These are phyloP conservation scores for Channallabes apus DNA, from an alignment of 2,797 vertebrate species.

Conservation along the genomic window DNA sequence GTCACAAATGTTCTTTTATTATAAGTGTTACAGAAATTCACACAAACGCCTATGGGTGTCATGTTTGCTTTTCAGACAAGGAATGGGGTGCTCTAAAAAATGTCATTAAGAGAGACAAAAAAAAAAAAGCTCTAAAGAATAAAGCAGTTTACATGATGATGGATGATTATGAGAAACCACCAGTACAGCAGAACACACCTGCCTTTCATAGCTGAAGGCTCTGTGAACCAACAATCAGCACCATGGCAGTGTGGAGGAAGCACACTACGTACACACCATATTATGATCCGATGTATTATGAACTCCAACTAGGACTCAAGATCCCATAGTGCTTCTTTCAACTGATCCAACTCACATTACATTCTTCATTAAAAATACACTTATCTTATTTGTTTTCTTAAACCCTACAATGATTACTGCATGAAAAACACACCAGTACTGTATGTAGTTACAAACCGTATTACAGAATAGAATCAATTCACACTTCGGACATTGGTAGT, in stretches of 20 bases:
- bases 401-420: conserved; percentile 75
- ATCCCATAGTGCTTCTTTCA: conserved; percentile 34
- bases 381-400: conserved; percentile 68
- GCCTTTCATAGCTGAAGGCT: conserved; percentile 52
- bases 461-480: conserved; percentile 71
- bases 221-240: conserved; percentile 55
- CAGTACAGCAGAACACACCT: conserved; percentile 49
- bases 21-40: conserved; percentile 44
- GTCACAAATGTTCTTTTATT: conserved; percentile 42
- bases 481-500: conserved; percentile 70
- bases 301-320: conserved; percentile 29
- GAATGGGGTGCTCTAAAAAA: conserved; percentile 35
- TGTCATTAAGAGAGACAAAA: conserved; percentile 45
- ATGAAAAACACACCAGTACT: conserved; percentile 70
- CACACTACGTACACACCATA: conserved; percentile 35
- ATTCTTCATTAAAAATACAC: conserved; percentile 65
- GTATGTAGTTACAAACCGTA: conserved; percentile 75
- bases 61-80: conserved; percentile 36
- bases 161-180: conserved; percentile 54
- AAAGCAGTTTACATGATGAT: conserved; percentile 56
- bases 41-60: conserved; percentile 34
- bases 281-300: conserved; percentile 46
- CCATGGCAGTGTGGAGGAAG: conserved; percentile 47
- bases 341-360: conserved; percentile 29
- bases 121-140: conserved; percentile 55